Percentiles rank a stretch among this genome's conserved stretches.
phyloP scores from a whole-genome alignment of 1,140 invertebrate species.

The Drosophila mojavensis region DNA sequence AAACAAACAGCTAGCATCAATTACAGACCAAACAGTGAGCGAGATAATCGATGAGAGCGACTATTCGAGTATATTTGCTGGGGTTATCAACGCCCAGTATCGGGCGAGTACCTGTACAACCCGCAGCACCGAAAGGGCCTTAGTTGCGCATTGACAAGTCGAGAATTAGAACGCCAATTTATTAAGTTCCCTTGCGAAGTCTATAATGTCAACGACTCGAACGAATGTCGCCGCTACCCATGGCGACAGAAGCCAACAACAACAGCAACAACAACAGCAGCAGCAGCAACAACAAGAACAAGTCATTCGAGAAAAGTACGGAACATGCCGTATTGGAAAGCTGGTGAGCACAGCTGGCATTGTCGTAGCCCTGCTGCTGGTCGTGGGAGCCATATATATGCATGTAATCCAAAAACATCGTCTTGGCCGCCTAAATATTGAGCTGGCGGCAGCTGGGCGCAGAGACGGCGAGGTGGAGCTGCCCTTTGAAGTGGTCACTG shows the following conservation, averaged over 20 bases:
- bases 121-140: background rate
- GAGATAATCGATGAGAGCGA: constrained; percentile 21
- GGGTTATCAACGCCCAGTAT: constrained; percentile 37
- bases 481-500: constrained; percentile 22
- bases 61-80: background rate
- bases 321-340: constrained; percentile 26
- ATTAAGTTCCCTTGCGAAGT: background rate
- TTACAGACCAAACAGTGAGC: constrained; percentile 18
- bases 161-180: constrained; percentile 32
- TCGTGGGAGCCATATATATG: constrained; percentile 65
- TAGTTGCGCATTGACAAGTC: constrained; percentile 28
- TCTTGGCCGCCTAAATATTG: constrained; percentile 62
- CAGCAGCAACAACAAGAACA: background rate
- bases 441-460: background rate
- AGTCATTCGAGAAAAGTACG: background rate
- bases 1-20: constrained; percentile 28
- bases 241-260: constrained; percentile 7
- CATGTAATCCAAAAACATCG: constrained; percentile 65
- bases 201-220: constrained; percentile 8
- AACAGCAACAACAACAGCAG: background rate
- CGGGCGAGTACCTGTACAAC: constrained; percentile 6
- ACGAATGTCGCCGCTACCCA: background rate
- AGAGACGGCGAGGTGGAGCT: background rate
- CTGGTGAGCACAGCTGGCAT: constrained; percentile 52
- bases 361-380: constrained; percentile 53